Percentiles rank a stretch among this genome's conserved stretches.
phyloP scores from a whole-genome alignment of 1,140 invertebrate species.

The Diorhabda sublineata region DNA sequence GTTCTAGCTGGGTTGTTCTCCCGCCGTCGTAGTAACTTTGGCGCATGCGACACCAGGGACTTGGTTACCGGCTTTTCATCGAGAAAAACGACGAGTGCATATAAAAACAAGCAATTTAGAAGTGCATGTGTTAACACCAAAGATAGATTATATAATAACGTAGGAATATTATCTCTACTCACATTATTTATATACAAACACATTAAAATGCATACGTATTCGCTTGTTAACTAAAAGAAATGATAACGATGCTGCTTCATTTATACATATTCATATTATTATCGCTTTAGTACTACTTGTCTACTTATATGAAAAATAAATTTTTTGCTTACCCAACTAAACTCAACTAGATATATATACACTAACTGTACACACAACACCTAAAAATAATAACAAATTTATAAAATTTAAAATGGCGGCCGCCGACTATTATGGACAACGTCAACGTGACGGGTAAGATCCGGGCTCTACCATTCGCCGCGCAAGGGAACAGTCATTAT shows the following conservation, averaged over 20 bases:
- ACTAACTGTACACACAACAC: conserved; percentile 29
- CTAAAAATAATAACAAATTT: conserved; percentile 40
- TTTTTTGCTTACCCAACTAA: conserved; percentile 11
- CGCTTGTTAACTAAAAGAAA: neutral
- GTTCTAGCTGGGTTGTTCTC: conserved; percentile 6
- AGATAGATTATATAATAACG: neutral
- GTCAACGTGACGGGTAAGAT: conserved; percentile 66
- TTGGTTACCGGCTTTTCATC: conserved; percentile 16
- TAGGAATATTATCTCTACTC: neutral
- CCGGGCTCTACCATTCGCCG: conserved; percentile 62
- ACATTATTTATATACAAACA: neutral
- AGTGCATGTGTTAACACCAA: neutral
- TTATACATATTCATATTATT: no score
- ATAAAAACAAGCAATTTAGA: neutral
- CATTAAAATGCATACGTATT: no score
- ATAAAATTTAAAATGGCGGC: conserved; percentile 61
- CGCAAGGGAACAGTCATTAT: conserved; percentile 56
- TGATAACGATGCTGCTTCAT: neutral
- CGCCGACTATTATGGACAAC: conserved; percentile 60
- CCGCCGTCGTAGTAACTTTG: neutral
- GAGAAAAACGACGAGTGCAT: conserved; percentile 11
- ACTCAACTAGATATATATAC: conserved; percentile 19
- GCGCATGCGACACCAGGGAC: conserved; percentile 14
- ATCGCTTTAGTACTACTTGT: no score
- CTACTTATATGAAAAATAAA: neutral